Percentiles rank a stretch among this genome's conserved stretches.
Evolutionary conservation across 2,113 vertebrate genomes (phyloP).

Genomic region (Cacatua alba): DNA sequence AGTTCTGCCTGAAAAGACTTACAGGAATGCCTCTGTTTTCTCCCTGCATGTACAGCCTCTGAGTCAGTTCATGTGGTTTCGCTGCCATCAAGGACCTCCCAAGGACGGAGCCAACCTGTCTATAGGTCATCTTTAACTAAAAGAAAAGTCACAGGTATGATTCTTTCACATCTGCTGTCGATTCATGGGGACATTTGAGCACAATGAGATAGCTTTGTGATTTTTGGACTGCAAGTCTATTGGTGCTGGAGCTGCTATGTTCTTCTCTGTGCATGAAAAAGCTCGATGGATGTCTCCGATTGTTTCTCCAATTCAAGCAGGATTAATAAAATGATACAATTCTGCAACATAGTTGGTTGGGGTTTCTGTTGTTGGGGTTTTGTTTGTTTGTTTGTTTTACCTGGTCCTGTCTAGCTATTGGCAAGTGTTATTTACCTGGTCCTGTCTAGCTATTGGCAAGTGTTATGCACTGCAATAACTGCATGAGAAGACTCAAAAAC

Average conservation of each 20-base stretch:
- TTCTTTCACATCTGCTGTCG: neutral
- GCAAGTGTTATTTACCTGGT: neutral
- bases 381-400: neutral
- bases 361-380: neutral
- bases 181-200: neutral
- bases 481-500: neutral
- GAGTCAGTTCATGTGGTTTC: constrained; percentile 97
- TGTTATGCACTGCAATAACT: neutral
- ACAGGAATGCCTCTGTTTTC: constrained; percentile 64
- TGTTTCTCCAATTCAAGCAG: neutral
- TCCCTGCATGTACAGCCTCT: constrained; percentile 82
- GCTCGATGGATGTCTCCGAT: neutral
- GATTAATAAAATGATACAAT: neutral
- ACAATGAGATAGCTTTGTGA: neutral
- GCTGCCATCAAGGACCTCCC: constrained; percentile 86
- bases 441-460: neutral
- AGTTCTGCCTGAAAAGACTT: neutral
- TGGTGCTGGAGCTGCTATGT: neutral
- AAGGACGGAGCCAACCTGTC: constrained; percentile 80
- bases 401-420: neutral
- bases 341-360: neutral
- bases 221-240: neutral
- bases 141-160: constrained; percentile 85
- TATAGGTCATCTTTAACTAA: constrained; percentile 83
- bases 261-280: neutral